phyloP scores from a whole-genome alignment of 2,797 vertebrate genomes.

The Argyrosomus regius region DNA sequence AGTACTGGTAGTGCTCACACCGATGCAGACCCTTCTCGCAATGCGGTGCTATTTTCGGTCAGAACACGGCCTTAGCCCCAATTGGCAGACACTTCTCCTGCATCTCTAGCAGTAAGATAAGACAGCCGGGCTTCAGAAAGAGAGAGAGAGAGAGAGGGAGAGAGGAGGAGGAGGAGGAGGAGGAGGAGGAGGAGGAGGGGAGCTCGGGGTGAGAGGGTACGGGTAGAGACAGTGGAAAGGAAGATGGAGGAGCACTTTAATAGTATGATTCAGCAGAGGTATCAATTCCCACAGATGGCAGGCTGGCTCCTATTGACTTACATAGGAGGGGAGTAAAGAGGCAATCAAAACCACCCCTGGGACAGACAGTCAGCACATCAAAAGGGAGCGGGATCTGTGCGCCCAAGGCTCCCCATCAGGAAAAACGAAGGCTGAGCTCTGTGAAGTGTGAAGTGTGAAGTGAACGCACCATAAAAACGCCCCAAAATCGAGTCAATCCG shows the following conservation, averaged over 20 bases:
- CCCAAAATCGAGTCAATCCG: conserved; percentile 13
- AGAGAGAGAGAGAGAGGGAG: not conserved
- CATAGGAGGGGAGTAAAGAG: conserved; percentile 75
- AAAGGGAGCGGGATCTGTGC: conserved; percentile 61
- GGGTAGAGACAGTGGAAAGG: conserved; percentile 54
- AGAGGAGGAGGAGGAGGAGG: not conserved
- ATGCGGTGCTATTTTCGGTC: conserved; percentile 58
- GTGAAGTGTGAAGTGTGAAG: conserved; percentile 47
- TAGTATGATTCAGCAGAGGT: conserved; percentile 85
- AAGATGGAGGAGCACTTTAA: conserved; percentile 74
- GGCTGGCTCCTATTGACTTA: conserved; percentile 81
- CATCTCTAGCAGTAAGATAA: conserved; percentile 68
- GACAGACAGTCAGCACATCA: conserved; percentile 74
- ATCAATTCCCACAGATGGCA: conserved; percentile 84
- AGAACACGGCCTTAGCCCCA: conserved; percentile 57
- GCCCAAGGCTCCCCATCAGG: conserved; percentile 36
- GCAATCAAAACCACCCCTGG: conserved; percentile 78
- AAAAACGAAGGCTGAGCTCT: conserved; percentile 25
- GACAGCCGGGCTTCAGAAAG: conserved; percentile 43
- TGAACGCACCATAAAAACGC: conserved; percentile 22
- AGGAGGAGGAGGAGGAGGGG: not conserved
- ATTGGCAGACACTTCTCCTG: conserved; percentile 60
- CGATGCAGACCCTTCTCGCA: conserved; percentile 9
- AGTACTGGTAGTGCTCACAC: conserved; percentile 4
- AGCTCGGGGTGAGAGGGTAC: conserved; percentile 55